phyloP scores from a whole-genome alignment of 2,888 invertebrate species.

The Choristoneura rosaceana region DNA sequence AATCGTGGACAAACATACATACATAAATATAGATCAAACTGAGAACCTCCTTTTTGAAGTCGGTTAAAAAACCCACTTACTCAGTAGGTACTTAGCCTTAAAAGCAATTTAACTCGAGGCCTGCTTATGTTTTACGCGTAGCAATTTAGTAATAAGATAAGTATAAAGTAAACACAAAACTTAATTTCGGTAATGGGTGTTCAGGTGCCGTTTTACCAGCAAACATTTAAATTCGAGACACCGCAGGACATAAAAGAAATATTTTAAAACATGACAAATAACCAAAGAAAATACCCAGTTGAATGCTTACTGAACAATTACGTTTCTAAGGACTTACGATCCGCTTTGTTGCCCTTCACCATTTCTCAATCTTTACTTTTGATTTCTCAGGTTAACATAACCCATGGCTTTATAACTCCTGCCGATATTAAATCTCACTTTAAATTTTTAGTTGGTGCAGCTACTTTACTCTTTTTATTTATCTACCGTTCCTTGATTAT shows the following conservation, averaged over 20 bases:
- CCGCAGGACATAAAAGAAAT: not conserved
- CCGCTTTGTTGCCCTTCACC: not conserved
- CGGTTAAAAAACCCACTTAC: no score
- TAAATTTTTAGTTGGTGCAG: not conserved
- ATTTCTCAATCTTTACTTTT: not conserved
- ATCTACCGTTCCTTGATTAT: not conserved
- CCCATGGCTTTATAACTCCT: constrained; percentile 3
- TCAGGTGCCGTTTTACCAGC: not conserved
- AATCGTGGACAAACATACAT: no score
- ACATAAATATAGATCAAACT: no score
- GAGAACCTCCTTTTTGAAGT: no score
- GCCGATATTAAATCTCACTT: not conserved
- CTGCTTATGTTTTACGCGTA: no score
- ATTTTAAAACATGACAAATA: not conserved
- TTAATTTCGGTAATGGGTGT: not conserved
- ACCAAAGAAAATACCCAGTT: not conserved
- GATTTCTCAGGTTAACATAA: not conserved
- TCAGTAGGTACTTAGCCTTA: no score
- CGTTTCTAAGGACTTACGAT: not conserved
- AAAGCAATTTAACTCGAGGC: no score
- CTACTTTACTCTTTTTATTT: not conserved
- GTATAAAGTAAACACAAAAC: not conserved
- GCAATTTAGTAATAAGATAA: no score
- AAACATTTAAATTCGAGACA: not conserved
- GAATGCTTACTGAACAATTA: constrained; percentile 5